Evolutionary conservation across 1,140 invertebrate species (phyloP).

Genomic region (Drosophila athabasca): DNA sequence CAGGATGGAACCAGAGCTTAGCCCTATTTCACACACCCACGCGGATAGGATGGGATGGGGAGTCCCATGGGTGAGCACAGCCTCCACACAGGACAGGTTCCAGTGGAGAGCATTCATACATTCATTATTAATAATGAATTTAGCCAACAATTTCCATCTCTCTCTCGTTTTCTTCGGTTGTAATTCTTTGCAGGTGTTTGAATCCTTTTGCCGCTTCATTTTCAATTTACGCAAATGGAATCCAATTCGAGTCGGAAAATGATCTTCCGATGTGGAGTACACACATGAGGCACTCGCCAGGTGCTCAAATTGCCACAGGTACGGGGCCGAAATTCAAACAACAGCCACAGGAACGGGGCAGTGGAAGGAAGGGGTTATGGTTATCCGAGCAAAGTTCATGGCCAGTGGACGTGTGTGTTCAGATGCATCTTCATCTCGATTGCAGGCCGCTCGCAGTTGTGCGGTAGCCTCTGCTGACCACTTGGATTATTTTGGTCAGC

Average conservation of each 20-base stretch:
- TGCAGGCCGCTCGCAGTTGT: slow-evolving; percentile 38
- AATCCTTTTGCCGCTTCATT: slow-evolving; percentile 65
- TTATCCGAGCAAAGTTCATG: slow-evolving; percentile 77
- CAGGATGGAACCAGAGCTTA: slow-evolving; percentile 11
- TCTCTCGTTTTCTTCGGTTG: background rate
- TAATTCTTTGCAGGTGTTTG: slow-evolving; percentile 61
- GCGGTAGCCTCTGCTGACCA: slow-evolving; percentile 36
- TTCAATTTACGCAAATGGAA: slow-evolving; percentile 69
- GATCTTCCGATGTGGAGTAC: slow-evolving; percentile 12
- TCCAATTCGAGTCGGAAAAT: slow-evolving; percentile 61
- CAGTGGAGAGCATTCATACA: too few relatives aligned
- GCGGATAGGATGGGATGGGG: background rate
- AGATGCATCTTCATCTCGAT: slow-evolving; percentile 36
- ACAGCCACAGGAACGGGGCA: slow-evolving; percentile 9
- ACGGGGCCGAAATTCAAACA: slow-evolving; percentile 56
- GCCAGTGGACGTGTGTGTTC: slow-evolving; percentile 59
- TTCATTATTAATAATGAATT: too few relatives aligned
- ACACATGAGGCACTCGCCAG: slow-evolving; percentile 47
- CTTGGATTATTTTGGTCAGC: slow-evolving; percentile 26
- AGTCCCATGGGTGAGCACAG: slow-evolving; percentile 2
- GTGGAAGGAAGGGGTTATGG: slow-evolving; percentile 59
- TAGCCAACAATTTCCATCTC: too few relatives aligned
- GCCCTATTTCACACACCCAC: slow-evolving; percentile 76
- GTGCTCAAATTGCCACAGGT: slow-evolving; percentile 65
- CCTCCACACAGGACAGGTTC: background rate